A percentile compares a stretch with the other conserved stretches of the same genome.
Conservation (phyloP, 2,113 vertebrate genomes). For the Todiramphus saurophagus region DNA sequence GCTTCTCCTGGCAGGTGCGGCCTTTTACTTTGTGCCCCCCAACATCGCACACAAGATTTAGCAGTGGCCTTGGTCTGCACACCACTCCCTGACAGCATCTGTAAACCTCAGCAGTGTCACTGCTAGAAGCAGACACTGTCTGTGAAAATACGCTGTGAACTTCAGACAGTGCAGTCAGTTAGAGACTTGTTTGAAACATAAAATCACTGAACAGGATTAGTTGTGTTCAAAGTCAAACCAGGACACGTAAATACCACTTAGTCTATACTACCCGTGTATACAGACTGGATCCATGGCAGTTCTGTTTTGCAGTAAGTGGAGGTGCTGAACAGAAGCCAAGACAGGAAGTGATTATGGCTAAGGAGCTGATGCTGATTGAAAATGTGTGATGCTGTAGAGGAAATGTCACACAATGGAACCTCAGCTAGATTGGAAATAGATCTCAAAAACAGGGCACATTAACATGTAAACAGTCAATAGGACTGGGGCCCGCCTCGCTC, state of each 20-base stretch:
- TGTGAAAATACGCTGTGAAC: too few relatives aligned
- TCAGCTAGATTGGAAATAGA: background rate
- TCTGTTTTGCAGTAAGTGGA: background rate
- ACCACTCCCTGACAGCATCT: too few relatives aligned
- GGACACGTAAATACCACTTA: background rate
- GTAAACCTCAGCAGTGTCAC: too few relatives aligned
- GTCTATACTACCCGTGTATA: background rate
- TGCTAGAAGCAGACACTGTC: too few relatives aligned
- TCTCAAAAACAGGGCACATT: background rate
- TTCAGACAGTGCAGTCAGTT: too few relatives aligned
- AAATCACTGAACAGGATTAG: too few relatives aligned
- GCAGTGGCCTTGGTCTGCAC: too few relatives aligned
- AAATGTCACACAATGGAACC: constrained; percentile 35
- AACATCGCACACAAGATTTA: too few relatives aligned
- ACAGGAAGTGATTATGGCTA: constrained; percentile 30
- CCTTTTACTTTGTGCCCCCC: too few relatives aligned
- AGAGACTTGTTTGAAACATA: too few relatives aligned
- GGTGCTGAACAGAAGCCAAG: constrained; percentile 5
- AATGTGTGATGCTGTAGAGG: constrained; percentile 7
- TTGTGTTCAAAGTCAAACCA: too few relatives aligned
- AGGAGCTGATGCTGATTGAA: constrained; percentile 17
- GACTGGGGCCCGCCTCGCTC: background rate
- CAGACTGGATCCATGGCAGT: rapidly evolving
- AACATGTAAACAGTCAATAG: constrained; percentile 26
- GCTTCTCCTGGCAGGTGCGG: too few relatives aligned